Evolutionary conservation across 2,888 invertebrate species (phyloP).

Genomic region (Callosobruchus maculatus): DNA sequence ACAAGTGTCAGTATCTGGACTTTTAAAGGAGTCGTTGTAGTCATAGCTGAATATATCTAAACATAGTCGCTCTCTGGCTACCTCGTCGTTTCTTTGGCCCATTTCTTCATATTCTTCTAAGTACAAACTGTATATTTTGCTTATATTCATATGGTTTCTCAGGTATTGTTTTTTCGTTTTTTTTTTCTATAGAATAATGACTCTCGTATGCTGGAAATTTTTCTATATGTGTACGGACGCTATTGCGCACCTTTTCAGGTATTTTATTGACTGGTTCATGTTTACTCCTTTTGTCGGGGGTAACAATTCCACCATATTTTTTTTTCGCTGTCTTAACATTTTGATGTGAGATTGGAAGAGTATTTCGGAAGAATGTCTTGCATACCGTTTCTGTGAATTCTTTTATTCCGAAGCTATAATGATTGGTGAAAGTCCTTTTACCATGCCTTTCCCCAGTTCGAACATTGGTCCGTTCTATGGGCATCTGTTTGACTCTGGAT

Average conservation of each 20-base stretch:
- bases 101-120: constrained; percentile 5
- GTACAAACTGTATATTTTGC: constrained; percentile 10
- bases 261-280: too few relatives aligned
- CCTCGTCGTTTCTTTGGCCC: background rate
- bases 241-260: too few relatives aligned
- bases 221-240: background rate
- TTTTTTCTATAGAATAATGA: background rate
- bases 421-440: too few relatives aligned
- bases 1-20: too few relatives aligned
- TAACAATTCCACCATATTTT: background rate
- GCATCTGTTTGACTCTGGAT: too few relatives aligned
- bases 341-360: background rate
- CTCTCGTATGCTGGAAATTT: background rate
- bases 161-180: background rate
- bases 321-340: too few relatives aligned
- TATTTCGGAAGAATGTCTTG: constrained; percentile 2
- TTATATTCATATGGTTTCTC: constrained; percentile 1
- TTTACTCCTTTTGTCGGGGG: background rate
- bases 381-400: constrained; percentile 4
- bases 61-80: too few relatives aligned
- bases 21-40: too few relatives aligned
- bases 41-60: too few relatives aligned
- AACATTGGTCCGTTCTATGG: too few relatives aligned
- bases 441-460: too few relatives aligned
- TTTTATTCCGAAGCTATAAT: background rate